Evolutionary conservation across 2,888 invertebrate genomes (phyloP).

Genomic region (Drosophila paucipuncta): DNA sequence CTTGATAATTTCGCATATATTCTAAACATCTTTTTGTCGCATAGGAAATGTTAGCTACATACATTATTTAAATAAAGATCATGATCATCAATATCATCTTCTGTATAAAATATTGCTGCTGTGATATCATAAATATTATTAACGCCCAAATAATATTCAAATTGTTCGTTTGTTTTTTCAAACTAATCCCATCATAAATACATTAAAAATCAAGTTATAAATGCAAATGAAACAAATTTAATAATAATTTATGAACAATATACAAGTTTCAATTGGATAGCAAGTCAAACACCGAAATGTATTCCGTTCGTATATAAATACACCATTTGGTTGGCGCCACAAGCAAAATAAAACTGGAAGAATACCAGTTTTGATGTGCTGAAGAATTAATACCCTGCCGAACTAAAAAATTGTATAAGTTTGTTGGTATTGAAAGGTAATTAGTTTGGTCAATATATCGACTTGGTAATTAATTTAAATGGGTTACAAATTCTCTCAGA

Average conservation of each 20-base stretch:
- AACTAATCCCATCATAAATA: constrained; percentile 39
- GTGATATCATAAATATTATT: background rate
- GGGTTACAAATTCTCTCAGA: background rate
- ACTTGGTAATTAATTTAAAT: background rate
- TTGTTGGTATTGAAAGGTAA: background rate
- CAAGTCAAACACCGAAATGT: constrained; percentile 42
- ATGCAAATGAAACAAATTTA: constrained; percentile 47
- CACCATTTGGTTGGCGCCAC: constrained; percentile 60
- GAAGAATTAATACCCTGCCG: constrained; percentile 22
- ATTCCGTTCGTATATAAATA: constrained; percentile 37
- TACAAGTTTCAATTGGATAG: constrained; percentile 24
- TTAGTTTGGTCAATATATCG: background rate
- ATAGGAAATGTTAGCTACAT: background rate
- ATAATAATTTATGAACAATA: constrained; percentile 51
- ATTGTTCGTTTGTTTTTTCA: constrained; percentile 16
- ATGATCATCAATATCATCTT: background rate
- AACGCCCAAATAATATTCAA: constrained; percentile 1
- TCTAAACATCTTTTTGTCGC: background rate
- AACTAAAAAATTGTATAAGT: background rate
- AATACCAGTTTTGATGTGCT: background rate
- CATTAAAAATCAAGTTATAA: constrained; percentile 23
- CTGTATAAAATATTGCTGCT: background rate
- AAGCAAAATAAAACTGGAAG: constrained; percentile 13
- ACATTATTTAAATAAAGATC: background rate
- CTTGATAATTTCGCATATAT: background rate